Conservation (phyloP, 2,888 invertebrate genomes). For the Dysmachus trigonus region DNA sequence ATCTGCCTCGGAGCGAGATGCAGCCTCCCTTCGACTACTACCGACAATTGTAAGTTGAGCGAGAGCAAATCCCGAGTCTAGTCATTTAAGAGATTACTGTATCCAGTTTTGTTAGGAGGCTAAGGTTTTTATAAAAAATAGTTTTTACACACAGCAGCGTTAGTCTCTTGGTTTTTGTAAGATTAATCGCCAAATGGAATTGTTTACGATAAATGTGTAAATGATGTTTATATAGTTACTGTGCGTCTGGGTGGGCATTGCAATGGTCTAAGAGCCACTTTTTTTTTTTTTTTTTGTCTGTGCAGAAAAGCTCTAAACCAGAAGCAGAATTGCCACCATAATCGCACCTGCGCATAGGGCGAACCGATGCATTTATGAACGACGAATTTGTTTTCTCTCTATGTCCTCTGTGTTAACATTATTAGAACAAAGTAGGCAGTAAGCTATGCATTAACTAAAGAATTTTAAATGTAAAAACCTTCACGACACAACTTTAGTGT, state of each 20-base stretch:
- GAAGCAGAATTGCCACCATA: background rate
- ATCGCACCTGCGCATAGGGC: background rate
- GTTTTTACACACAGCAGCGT: slow-evolving; percentile 17
- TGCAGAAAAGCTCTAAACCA: background rate
- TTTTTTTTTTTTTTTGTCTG: too few species aligned
- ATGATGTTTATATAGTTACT: slow-evolving; percentile 26
- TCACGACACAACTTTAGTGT: slow-evolving; percentile 47
- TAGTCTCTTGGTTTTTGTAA: slow-evolving; percentile 1
- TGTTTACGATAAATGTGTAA: slow-evolving; percentile 46
- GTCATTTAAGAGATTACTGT: slow-evolving; percentile 47
- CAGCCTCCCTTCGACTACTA: slow-evolving; percentile 2
- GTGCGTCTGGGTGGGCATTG: background rate
- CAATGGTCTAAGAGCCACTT: background rate
- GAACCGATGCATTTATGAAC: slow-evolving; percentile 12
- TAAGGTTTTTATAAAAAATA: slow-evolving; percentile 38
- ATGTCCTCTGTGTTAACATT: slow-evolving; percentile 4
- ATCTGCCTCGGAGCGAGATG: background rate
- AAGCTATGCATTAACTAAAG: slow-evolving; percentile 43
- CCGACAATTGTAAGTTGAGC: slow-evolving; percentile 16
- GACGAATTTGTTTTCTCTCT: slow-evolving; percentile 29
- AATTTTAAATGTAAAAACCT: slow-evolving; percentile 38
- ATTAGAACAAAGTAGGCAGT: slow-evolving; percentile 33
- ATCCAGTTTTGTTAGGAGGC: slow-evolving; percentile 38
- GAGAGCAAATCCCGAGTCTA: slow-evolving; percentile 45
- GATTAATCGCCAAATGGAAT: slow-evolving; percentile 48